Conservation (phyloP, 2,797 vertebrate genomes). For the Lindbergichthys nudifrons region DNA sequence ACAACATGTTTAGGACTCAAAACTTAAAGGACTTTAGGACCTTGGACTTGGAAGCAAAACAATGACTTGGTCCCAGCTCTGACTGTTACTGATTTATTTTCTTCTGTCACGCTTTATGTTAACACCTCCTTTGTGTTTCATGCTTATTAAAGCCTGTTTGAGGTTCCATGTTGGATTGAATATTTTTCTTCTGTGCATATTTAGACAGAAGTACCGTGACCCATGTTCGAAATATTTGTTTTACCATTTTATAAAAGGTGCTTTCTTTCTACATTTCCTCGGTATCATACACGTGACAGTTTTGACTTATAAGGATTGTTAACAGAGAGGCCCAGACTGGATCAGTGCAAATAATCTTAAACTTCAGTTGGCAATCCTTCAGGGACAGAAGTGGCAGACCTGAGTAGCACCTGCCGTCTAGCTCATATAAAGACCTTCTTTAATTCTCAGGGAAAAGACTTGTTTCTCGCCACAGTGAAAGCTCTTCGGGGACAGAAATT, state of each 20-base stretch:
- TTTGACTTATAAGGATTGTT: constrained; percentile 18
- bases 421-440: constrained; percentile 29
- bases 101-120: neutral
- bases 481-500: constrained; percentile 37
- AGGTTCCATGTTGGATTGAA: neutral
- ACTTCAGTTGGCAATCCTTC: constrained; percentile 13
- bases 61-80: neutral
- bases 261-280: neutral
- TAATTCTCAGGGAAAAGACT: constrained; percentile 38
- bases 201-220: neutral
- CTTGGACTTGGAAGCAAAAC: neutral
- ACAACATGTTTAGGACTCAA: neutral
- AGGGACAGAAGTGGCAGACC: constrained; percentile 12
- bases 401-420: constrained; percentile 35
- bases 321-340: constrained; percentile 8
- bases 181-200: neutral
- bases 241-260: neutral
- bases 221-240: neutral
- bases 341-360: constrained; percentile 18
- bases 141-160: neutral
- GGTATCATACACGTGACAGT: neutral
- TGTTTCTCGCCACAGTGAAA: constrained; percentile 50
- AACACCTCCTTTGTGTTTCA: neutral
- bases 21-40: neutral
- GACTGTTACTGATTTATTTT: neutral